Conservation (phyloP, 2,888 invertebrate species). For the Yponomeuta sedellus region DNA sequence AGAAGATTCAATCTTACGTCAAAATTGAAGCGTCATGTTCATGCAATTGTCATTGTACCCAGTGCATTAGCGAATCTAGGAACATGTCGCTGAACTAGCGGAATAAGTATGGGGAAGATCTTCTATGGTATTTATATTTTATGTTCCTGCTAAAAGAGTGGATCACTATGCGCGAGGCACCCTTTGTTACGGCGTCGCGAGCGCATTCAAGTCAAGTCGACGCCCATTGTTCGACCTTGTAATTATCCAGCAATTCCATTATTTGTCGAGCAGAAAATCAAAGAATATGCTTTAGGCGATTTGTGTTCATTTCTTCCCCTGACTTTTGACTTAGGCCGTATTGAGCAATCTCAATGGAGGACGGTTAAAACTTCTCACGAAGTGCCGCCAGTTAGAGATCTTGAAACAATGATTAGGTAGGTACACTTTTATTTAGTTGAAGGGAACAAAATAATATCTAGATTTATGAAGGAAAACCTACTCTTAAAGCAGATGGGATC, state of each 20-base stretch:
- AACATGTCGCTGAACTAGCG: no score
- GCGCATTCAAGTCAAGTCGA: conserved; percentile 63
- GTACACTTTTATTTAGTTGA: neutral
- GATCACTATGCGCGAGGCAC: neutral
- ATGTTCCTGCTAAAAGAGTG: neutral
- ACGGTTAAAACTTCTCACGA: conserved; percentile 76
- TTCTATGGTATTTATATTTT: no score
- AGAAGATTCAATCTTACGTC: no score
- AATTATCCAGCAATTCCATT: conserved; percentile 63
- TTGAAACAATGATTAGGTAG: neutral
- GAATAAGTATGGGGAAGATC: no score
- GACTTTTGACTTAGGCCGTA: conserved; percentile 67
- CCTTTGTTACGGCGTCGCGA: conserved; percentile 20
- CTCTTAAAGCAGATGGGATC: no score
- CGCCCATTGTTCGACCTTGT: conserved; percentile 67
- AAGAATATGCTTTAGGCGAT: conserved; percentile 57
- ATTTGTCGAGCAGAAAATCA: conserved; percentile 66
- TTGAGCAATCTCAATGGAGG: conserved; percentile 57
- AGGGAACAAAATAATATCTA: neutral
- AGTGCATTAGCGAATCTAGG: no score
- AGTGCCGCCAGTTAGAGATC: conserved; percentile 32
- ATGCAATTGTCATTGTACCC: no score
- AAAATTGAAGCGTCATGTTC: no score
- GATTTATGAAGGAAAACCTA: neutral
- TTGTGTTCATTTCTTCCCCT: conserved; percentile 54